These are phyloP conservation scores for Rotaria sp. DNA, from an alignment of 2,888 invertebrate genomes.

Conservation along the genomic window DNA sequence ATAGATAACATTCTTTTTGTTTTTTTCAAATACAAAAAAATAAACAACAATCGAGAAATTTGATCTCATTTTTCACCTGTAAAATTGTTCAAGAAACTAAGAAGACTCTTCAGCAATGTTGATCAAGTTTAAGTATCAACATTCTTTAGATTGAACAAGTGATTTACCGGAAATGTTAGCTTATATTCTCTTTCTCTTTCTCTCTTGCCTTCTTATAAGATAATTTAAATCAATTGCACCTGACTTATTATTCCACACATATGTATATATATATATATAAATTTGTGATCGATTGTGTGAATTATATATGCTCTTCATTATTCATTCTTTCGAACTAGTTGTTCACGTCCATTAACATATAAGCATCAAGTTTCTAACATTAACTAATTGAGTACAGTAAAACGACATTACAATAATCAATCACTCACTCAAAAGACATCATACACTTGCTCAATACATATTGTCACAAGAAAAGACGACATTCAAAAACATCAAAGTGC, in stretches of 20 bases:
- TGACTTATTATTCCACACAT: not conserved
- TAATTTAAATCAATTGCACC: not conserved
- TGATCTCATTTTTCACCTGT: not conserved
- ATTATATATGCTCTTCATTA: not conserved
- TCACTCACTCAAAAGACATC: conserved; percentile 8
- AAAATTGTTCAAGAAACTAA: not conserved
- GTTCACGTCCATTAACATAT: not conserved
- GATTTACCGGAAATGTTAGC: conserved; percentile 13
- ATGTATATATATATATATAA: not conserved
- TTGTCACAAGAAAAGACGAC: conserved; percentile 10
- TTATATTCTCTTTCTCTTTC: too few species aligned
- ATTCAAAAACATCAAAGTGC: not conserved
- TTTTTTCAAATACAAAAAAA: not conserved
- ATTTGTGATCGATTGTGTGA: not conserved
- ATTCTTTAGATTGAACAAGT: not conserved
- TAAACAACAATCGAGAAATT: not conserved
- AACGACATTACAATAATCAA: conserved; percentile 1
- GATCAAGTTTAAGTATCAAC: not conserved
- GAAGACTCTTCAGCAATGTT: not conserved
- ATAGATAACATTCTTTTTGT: not conserved
- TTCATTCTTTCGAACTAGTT: not conserved
- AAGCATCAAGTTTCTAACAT: conserved; percentile 11
- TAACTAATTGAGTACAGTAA: conserved; percentile 2
- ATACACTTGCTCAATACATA: not conserved
- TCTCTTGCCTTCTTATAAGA: not conserved